These are phyloP conservation scores for Agrypnia vestita DNA, from an alignment of 1,140 invertebrate species.

Conservation along the genomic window DNA sequence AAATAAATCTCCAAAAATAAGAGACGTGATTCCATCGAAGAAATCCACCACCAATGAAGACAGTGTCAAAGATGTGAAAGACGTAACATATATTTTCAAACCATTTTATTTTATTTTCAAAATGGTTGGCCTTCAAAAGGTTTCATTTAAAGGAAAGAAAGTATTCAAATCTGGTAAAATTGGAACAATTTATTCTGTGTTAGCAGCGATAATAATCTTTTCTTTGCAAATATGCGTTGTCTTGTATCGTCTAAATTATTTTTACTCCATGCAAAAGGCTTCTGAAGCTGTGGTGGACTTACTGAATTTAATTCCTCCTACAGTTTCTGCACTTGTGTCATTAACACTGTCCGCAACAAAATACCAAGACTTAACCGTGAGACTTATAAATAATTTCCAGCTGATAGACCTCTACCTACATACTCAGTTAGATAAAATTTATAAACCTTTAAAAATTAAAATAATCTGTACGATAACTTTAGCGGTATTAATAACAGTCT, in stretches of 20 bases:
- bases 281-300: conserved; percentile 1
- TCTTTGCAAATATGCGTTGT: background rate
- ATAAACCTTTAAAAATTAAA: background rate
- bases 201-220: background rate
- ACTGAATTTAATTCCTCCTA: background rate
- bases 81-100: conserved; percentile 5
- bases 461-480: background rate
- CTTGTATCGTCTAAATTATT: background rate
- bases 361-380: background rate
- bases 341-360: conserved; percentile 9
- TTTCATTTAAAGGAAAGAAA: background rate
- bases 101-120: background rate
- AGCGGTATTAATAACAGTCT: background rate
- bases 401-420: background rate
- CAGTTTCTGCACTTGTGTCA: background rate
- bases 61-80: background rate
- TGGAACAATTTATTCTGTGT: background rate
- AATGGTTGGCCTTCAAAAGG: background rate
- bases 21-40: too few relatives aligned
- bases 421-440: background rate
- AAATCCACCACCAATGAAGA: too few relatives aligned
- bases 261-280: background rate
- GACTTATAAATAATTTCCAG: background rate
- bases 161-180: background rate
- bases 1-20: too few relatives aligned